These are phyloP conservation scores for Eunapius fragilis DNA, from an alignment of 37 sponge, comb jelly and placozoan species.

Conservation along the genomic window DNA sequence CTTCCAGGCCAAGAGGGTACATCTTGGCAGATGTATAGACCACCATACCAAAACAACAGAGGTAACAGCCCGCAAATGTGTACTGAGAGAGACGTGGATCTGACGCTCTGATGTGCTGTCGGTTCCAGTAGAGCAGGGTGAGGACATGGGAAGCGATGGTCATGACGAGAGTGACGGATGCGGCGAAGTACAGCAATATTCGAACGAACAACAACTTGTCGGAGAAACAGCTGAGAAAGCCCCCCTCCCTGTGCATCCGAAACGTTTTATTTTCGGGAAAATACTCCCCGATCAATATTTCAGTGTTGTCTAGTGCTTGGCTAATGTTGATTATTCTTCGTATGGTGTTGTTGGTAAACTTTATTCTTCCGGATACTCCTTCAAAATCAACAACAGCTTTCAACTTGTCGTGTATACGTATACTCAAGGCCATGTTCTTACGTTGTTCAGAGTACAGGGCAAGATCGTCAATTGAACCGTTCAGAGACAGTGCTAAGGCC, in stretches of 20 bases:
- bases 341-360: constrained; percentile 6
- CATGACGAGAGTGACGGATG: not conserved
- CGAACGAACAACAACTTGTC: not conserved
- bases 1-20: not conserved
- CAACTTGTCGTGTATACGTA: constrained; percentile 2
- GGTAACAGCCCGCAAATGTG: constrained; percentile 26
- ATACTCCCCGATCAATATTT: not conserved
- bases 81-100: constrained; percentile 13
- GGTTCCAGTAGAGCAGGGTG: constrained; percentile 10
- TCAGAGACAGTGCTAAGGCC: constrained; percentile 38
- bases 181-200: not conserved
- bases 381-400: constrained; percentile 13
- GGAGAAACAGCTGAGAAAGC: not conserved
- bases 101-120: constrained; percentile 24
- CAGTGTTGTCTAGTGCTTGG: not conserved
- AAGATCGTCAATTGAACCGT: constrained; percentile 9
- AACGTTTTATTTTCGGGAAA: not conserved
- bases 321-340: not conserved
- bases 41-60: not conserved
- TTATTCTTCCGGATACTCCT: constrained; percentile 33
- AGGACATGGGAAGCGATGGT: not conserved
- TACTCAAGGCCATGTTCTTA: not conserved
- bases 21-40: not conserved
- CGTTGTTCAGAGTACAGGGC: not conserved
- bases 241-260: not conserved